Base-by-base conservation (phyloP, 2,797 vertebrate genomes). In the Myotis findleyi region DNA sequence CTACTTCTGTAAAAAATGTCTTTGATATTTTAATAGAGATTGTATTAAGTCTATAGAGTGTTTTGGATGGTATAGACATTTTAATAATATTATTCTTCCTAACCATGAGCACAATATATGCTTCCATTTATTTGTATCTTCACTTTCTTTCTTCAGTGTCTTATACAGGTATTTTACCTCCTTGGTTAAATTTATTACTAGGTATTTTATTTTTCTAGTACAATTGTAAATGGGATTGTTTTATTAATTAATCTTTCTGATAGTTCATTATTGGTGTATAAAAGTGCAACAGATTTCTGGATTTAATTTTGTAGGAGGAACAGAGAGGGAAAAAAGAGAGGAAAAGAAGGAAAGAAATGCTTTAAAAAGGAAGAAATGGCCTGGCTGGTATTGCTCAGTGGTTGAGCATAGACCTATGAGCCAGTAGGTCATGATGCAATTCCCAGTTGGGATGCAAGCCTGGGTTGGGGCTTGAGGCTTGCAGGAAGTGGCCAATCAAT, bases 331-430 rank as follows among this genome's bases (percentile, higher is more conserved):
- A 13, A 10, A 16, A 20, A 68, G n/a, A 36, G 33, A 21, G 66
- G 18, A 13, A 4, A 0, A 2, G 16, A 33, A 59, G 23, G 25
- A 1, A n/a, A 0, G 10, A 20, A 17, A 14, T 17, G 10, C 33
- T 33, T 33, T 23, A 23, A 27, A 51, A 62, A 20, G 51, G 14
- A 77, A 7, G 17, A 6, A 59, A 76, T 62, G 59, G 57, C 27
- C 27, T 30, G 27, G 59, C 59, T 30, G 59, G 13, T 59, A 25
- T 59, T 27, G 25, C 57, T 59, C 57, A 59, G 12, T 62, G 27
- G 5, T 62, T 62, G 59, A 62, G 12, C 27, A 62, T 62, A 62
- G 59, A 62, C 59, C 59, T 62, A 62, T 62, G 25, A 62, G 30
- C 12, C 59, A 62, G 27, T 30, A 62, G 27, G 27, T 30, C 27